Evolutionary conservation across 2,113 vertebrate genomes (phyloP), one percentile per base, ranked within the genome.

Genomic region (Pituophis catenifer): DNA sequence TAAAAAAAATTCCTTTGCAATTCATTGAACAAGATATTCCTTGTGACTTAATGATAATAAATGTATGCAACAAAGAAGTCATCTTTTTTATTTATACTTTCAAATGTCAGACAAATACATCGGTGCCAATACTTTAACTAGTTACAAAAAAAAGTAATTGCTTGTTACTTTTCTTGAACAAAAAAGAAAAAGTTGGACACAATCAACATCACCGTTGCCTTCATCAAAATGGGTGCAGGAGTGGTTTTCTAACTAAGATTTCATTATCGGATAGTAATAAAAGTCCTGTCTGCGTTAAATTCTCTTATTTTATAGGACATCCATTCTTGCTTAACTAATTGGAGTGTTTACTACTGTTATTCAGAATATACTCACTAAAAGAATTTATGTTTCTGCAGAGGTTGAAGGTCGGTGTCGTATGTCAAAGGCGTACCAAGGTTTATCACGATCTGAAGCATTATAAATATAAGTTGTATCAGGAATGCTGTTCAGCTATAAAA

Each of bases 401-500:
- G 53, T 97, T 98, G 94, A 94, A 94, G 59, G 97, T 98, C 91
- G 98, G 98, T 0, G 0, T 5, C 0, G 97, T 98, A 81, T 99
- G 98, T 97, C 98, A 97, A 85, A 0, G 95, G 86, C 98, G 98
- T 50, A 98, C 98, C 8, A 94, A 95, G 95, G 96, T 98, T 95
- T 99, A 99, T 94, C 98, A 99, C 86, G 95, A 96, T 15, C 95
- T 99, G 92, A 98, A 98, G 93, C 98, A 99, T 95, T 99, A 98
- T 96, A 99, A 99, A 94, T 98, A 98, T 95, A 98, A 98, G 91
- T 94, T 99, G 13, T 98, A 98, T 70, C 75, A 97, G 94, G 92
- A 95, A 33, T 98, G 98, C 93, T 97, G 96, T 90, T 96, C 94
- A 0, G 1, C 97, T 75, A 94, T 97, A 0, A 50, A 95, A 75